These are phyloP conservation scores for Thunnus albacares DNA, from an alignment of 2,797 vertebrate species.

Conservation along the genomic window DNA sequence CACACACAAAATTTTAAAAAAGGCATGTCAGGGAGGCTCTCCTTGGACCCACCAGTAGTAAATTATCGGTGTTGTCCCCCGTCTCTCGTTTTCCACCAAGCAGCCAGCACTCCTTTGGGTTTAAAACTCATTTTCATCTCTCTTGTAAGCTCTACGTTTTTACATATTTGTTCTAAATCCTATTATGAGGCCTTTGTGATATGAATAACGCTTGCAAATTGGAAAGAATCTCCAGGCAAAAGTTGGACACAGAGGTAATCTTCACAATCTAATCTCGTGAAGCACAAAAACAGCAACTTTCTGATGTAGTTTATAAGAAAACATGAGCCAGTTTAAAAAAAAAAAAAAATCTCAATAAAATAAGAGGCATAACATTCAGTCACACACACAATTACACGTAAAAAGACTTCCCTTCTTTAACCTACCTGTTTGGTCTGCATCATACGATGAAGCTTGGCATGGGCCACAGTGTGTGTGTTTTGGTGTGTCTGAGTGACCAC, in stretches of 20 bases:
- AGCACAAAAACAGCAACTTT: conserved; percentile 70
- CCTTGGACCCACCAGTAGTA: conserved; percentile 67
- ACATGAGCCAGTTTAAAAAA: conserved; percentile 51
- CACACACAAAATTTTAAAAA: conserved; percentile 22
- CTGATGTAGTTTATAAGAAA: conserved; percentile 59
- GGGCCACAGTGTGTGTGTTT: conserved; percentile 52
- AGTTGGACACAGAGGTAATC: conserved; percentile 85
- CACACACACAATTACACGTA: conserved; percentile 18
- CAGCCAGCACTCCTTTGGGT: conserved; percentile 80
- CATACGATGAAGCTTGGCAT: conserved; percentile 14
- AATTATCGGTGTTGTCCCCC: conserved; percentile 76
- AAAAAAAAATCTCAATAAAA: conserved; percentile 17
- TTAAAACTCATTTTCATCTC: conserved; percentile 85
- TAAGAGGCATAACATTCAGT: conserved; percentile 22
- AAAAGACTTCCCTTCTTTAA: conserved; percentile 24
- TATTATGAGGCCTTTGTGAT: conserved; percentile 84
- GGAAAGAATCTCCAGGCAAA: conserved; percentile 81
- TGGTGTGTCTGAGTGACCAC: conserved; percentile 34
- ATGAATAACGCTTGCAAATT: conserved; percentile 84
- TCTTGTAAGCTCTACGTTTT: conserved; percentile 81
- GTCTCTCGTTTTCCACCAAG: conserved; percentile 72
- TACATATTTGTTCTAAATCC: conserved; percentile 86
- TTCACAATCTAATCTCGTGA: conserved; percentile 78
- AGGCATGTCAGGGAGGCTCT: conserved; percentile 64
- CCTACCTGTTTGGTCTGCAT: conserved; percentile 68